A percentile compares a stretch with the other conserved stretches of the same genome.
phyloP scores from a whole-genome alignment of 2,797 vertebrate species.

The Zonotrichia albicollis region DNA sequence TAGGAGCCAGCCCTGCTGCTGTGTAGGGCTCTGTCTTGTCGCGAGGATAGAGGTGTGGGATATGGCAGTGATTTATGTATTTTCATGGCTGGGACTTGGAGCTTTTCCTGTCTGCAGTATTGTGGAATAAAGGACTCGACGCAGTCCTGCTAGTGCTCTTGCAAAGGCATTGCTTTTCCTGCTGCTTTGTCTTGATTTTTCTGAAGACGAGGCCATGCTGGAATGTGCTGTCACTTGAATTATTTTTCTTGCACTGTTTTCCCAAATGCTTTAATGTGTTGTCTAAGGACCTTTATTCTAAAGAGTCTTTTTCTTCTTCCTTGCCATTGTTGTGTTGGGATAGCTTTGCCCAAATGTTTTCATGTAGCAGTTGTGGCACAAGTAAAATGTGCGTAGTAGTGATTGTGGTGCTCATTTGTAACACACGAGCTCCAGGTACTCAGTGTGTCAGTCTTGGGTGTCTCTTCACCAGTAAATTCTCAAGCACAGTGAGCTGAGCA shows the following conservation, averaged over 20 bases:
- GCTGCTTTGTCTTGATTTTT: neutral
- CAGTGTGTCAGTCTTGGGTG: neutral
- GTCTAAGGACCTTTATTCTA: neutral
- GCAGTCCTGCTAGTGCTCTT: neutral
- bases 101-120: neutral
- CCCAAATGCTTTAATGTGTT: neutral
- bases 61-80: neutral
- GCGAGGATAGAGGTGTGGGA: neutral
- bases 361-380: accelerated
- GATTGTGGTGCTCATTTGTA: neutral
- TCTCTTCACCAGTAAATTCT: neutral
- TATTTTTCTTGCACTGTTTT: neutral
- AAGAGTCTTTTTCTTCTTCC: neutral
- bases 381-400: neutral
- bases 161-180: neutral
- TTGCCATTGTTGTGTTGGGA: neutral
- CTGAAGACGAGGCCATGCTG: neutral
- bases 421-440: neutral
- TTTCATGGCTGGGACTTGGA: neutral
- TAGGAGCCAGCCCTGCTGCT: neutral
- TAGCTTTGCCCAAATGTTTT: neutral
- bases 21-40: neutral
- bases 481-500: neutral
- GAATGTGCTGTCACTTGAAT: neutral
- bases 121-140: neutral